phyloP scores from a whole-genome alignment of 2,888 invertebrate species.

The Meteorus colon region DNA sequence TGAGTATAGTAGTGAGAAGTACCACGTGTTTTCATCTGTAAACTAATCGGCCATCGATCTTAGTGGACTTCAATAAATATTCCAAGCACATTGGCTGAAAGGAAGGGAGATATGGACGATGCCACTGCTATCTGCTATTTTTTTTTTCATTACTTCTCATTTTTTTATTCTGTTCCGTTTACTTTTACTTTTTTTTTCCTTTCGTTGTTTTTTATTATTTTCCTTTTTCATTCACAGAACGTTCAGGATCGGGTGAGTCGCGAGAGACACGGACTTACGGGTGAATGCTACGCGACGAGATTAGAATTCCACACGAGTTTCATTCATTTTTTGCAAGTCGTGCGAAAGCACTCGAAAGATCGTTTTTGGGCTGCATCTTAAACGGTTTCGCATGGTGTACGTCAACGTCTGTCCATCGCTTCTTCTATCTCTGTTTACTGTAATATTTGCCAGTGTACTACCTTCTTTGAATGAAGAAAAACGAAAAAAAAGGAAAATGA shows the following conservation, averaged over 20 bases:
- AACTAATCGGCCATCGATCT: slow-evolving; percentile 32
- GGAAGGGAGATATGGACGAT: slow-evolving; percentile 38
- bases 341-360: slow-evolving; percentile 60
- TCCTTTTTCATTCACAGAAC: slow-evolving; percentile 36
- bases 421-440: slow-evolving; percentile 17
- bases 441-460: slow-evolving; percentile 33
- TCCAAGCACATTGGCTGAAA: slow-evolving; percentile 33
- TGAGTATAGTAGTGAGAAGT: not conserved
- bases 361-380: slow-evolving; percentile 62
- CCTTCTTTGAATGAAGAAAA: slow-evolving; percentile 34
- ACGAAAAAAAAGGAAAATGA: slow-evolving; percentile 31
- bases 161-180: slow-evolving; percentile 19
- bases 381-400: slow-evolving; percentile 60
- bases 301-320: slow-evolving; percentile 65
- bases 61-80: slow-evolving; percentile 36
- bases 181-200: slow-evolving; percentile 6
- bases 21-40: not conserved
- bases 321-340: slow-evolving; percentile 58
- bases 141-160: slow-evolving; percentile 29
- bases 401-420: slow-evolving; percentile 41
- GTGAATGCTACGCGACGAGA: slow-evolving; percentile 53
- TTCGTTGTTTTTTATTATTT: slow-evolving; percentile 18
- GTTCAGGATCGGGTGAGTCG: slow-evolving; percentile 38
- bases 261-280: slow-evolving; percentile 46
- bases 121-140: slow-evolving; percentile 31